Evolutionary conservation across 1,140 invertebrate genomes (phyloP).

Genomic region (Papilio aristodemus): DNA sequence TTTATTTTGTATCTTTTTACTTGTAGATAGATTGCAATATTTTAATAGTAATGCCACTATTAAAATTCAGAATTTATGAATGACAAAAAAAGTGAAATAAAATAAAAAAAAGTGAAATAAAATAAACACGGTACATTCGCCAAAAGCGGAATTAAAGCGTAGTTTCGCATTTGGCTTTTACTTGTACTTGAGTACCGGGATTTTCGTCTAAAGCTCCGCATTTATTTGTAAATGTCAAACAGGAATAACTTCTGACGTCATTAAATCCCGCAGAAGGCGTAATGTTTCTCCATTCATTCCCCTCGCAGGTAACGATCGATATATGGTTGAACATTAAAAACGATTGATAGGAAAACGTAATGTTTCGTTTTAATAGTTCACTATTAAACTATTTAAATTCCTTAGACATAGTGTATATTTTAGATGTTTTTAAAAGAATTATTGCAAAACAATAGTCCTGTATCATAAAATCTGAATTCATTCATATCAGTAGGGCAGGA

Average conservation of each 20-base stretch:
- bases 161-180: conserved; percentile 10
- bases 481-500: too few species aligned
- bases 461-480: too few species aligned
- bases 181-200: background rate
- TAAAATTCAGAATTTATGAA: background rate
- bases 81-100: background rate
- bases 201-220: conserved; percentile 4
- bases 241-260: conserved; percentile 20
- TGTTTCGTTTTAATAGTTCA: too few species aligned
- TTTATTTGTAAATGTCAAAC: conserved; percentile 1
- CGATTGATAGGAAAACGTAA: background rate
- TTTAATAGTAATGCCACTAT: too few species aligned
- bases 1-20: too few species aligned
- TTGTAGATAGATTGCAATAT: too few species aligned
- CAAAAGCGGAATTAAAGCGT: background rate
- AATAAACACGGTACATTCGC: background rate
- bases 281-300: conserved; percentile 1
- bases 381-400: too few species aligned
- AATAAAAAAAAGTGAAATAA: background rate
- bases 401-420: too few species aligned
- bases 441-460: too few species aligned
- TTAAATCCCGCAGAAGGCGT: conserved; percentile 9
- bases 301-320: background rate
- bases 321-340: background rate
- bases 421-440: too few species aligned